Conservation (phyloP, 1,140 invertebrate species). For the Apis florea region DNA sequence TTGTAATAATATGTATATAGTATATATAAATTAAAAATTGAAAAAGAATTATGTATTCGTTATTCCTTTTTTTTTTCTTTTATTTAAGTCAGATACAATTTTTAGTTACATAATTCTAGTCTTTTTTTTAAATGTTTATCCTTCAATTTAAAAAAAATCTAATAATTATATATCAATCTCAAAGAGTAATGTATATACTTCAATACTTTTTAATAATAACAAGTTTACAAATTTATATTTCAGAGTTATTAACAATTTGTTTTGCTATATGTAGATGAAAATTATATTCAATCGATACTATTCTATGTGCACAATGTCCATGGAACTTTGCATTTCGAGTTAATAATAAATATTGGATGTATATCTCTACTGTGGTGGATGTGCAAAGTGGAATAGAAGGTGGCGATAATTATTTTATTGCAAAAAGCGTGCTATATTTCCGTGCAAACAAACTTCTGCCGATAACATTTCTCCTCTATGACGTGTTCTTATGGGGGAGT, state of each 20-base stretch:
- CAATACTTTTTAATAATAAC: too few relatives aligned
- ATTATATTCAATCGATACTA: conserved; percentile 7
- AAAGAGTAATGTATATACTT: too few relatives aligned
- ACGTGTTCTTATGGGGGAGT: background rate
- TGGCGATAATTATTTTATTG: background rate
- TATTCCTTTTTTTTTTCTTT: too few relatives aligned
- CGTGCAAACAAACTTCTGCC: background rate
- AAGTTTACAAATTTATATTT: too few relatives aligned
- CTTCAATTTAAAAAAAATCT: too few relatives aligned
- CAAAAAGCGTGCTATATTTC: background rate
- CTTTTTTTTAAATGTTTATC: background rate
- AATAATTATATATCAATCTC: too few relatives aligned
- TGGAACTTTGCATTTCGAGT: conserved; percentile 7
- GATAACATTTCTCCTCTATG: background rate
- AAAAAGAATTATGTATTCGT: too few relatives aligned
- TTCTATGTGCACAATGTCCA: background rate
- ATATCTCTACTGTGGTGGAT: background rate
- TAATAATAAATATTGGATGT: conserved; percentile 2
- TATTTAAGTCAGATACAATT: too few relatives aligned
- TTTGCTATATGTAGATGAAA: background rate
- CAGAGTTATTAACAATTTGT: background rate
- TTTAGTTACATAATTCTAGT: too few relatives aligned
- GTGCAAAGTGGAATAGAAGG: background rate
- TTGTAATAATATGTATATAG: too few relatives aligned
- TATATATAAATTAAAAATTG: too few relatives aligned